Conservation (phyloP, 92 coral and sea anemone genomes). For the Porites divaricata region DNA sequence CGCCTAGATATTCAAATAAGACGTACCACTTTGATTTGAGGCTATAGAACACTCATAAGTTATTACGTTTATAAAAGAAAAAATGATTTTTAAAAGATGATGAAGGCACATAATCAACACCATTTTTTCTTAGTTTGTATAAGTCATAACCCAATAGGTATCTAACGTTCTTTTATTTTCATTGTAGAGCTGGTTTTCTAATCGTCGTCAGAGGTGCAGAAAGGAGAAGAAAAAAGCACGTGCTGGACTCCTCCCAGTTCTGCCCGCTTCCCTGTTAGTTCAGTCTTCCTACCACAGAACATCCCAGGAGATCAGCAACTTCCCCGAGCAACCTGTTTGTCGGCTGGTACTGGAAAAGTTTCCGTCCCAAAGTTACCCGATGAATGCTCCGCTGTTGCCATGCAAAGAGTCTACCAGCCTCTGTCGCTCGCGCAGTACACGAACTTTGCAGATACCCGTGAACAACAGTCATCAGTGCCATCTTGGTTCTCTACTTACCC, state of each 20-base stretch:
- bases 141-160: too few relatives aligned
- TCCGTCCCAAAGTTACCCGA: not conserved
- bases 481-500: not conserved
- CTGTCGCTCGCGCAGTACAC: not conserved
- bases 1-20: too few relatives aligned
- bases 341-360: not conserved
- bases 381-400: not conserved
- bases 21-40: too few relatives aligned
- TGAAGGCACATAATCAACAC: too few relatives aligned
- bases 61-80: too few relatives aligned
- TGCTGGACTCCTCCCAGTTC: not conserved
- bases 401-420: not conserved
- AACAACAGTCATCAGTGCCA: not conserved
- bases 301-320: not conserved
- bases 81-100: too few relatives aligned
- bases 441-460: not conserved
- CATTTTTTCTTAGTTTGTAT: too few relatives aligned
- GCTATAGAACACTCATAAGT: too few relatives aligned
- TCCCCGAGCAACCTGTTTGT: not conserved
- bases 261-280: not conserved
- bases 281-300: not conserved
- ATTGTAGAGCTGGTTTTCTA: not conserved
- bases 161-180: not conserved
- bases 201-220: not conserved
- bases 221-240: not conserved